Evolutionary conservation across 1,140 invertebrate species (phyloP).

Genomic region (Zaprionus davidi): DNA sequence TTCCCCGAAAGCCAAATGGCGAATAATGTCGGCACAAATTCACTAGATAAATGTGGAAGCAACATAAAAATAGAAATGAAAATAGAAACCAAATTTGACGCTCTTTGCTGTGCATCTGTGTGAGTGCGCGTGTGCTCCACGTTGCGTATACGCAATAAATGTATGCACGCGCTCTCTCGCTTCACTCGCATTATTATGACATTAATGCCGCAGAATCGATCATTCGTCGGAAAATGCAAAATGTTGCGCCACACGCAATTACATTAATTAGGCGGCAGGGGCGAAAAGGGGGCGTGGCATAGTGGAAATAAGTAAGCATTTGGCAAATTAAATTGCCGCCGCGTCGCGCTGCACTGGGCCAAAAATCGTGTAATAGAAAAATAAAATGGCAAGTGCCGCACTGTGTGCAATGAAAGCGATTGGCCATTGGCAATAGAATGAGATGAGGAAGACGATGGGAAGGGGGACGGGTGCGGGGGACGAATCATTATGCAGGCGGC

Average conservation of each 20-base stretch:
- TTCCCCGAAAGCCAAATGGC: constrained; percentile 30
- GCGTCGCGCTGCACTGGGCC: not conserved
- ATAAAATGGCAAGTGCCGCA: constrained; percentile 26
- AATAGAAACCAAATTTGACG: constrained; percentile 44
- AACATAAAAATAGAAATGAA: not conserved
- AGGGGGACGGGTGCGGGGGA: too few relatives aligned
- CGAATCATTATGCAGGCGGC: constrained; percentile 69
- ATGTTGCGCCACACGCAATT: constrained; percentile 51
- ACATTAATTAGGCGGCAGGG: constrained; percentile 58
- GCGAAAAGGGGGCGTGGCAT: not conserved
- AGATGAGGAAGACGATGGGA: not conserved
- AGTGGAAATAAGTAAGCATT: constrained; percentile 28
- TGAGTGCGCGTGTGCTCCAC: constrained; percentile 39
- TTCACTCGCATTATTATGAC: constrained; percentile 63
- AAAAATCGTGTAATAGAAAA: constrained; percentile 42
- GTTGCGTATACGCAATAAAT: constrained; percentile 77
- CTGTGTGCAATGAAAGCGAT: not conserved
- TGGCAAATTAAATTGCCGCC: constrained; percentile 35
- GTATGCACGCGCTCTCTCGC: constrained; percentile 18
- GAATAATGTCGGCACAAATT: constrained; percentile 63
- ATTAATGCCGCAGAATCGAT: constrained; percentile 71
- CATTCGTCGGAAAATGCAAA: constrained; percentile 37
- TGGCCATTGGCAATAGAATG: not conserved
- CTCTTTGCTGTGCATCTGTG: constrained; percentile 31
- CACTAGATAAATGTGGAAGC: constrained; percentile 66